Base-by-base conservation (phyloP, 1,140 invertebrate genomes). In the Episyrphus balteatus region DNA sequence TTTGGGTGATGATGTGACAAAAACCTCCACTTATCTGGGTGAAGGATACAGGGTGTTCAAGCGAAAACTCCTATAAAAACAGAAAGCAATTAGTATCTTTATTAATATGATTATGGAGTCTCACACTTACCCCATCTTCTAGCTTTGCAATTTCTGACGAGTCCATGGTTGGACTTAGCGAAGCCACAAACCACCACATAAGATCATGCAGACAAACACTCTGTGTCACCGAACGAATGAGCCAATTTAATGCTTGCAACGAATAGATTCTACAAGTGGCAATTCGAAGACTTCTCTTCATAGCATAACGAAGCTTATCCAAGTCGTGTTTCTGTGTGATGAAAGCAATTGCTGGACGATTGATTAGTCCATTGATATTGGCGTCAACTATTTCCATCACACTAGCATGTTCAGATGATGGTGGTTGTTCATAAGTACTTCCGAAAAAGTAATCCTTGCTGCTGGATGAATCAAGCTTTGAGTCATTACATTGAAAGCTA, bases 161-260 rank as follows among this genome's bases (percentile, higher is more conserved):
- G 1, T 47, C 44, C 0, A 48, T 52, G 9, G 68, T 60, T 1
- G 82, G 75, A 7, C 77, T 79, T 17, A 92, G 69, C 2, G 76
- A 79, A n/a, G 76, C 79, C 2, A 90, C 85, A 58, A 96, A 93
- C 86, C 90, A 95, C 93, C 92, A 97, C 50, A 97, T 77, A 1
- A 97, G 72, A 68, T 97, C 93, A 60, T 97, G 93, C 9, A 96
- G 73, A 63, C 86, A 88, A 8, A 83, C 82, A 7, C 91, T 84
- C 66, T 94, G 88, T 1, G 89, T 93, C 2, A 96, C 90, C 49
- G 83, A 89, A 51, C 90, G 77, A 3, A 98, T 72, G 6, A 99
- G 67, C 94, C 94, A 99, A 65, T 96, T 95, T 43, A 98, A 75
- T 1, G 92, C 91, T 79, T 94, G 59, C 17, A 73, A 57, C 1